Base-by-base conservation (phyloP, 2,888 invertebrate genomes). In the Podotricha telesiphe region DNA sequence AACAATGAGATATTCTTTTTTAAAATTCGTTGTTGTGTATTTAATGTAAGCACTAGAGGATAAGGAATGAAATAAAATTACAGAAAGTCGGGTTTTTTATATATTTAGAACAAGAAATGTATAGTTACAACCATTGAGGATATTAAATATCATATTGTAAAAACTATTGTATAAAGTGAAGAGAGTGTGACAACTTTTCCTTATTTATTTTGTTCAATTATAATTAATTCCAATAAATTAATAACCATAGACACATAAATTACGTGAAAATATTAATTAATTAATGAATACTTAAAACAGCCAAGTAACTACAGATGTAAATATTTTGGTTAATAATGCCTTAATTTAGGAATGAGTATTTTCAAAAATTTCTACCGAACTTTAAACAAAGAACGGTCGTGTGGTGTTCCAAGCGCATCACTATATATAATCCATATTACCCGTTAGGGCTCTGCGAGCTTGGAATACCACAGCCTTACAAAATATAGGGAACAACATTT, bases 91-190 rank as follows among this genome's bases (percentile, higher is more conserved):
- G 87, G 86, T 87, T 91, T 89, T 92, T 91, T 91, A 93, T 93
- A 93, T 93, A 93, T 93, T 93, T 93, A 93, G 93, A 93, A 93
- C 93, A 93, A 93, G 93, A 93, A 93, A 93, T 93, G 93, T 93
- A 93, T 93, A 93, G 91, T 93, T 93, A 93, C 93, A 93, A 93
- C 93, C 93, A 93, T 93, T 87, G 93, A 93, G 91, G 93, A 93
- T 93, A 93, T 93, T 93, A 92, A 91, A 93, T 93, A 93, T 93
- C 93, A 88, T 93, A 93, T 93, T 92, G 91, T 93, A 93, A 92
- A 92, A 93, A 90, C 93, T 93, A 93, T 93, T 93, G 93, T 93
- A 93, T 89, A 92, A 91, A 91, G 90, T 91, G 93, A 93, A 91
- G 91, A 91, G 88, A 91, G 89, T 91, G 92, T 89, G 91, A 92